Percentiles rank a stretch among this genome's conserved stretches.
phyloP scores from a whole-genome alignment of 2,113 vertebrate genomes.

The Catharus bicknelli region DNA sequence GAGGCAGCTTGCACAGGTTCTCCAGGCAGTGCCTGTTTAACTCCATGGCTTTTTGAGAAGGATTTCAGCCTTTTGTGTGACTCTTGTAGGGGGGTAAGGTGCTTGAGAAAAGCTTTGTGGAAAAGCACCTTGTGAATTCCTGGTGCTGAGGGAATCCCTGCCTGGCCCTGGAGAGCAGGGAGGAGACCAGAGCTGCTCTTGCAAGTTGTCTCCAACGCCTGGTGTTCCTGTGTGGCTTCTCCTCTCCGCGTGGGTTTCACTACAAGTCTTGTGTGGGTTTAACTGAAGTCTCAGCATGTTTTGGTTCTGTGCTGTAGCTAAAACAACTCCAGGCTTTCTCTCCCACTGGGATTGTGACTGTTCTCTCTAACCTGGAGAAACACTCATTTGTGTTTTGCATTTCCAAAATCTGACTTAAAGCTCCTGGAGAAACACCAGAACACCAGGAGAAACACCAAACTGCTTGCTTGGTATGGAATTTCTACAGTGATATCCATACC shows the following conservation, averaged over 20 bases:
- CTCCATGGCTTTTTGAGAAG: rapidly evolving
- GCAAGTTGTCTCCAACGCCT: not conserved
- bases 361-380: not conserved
- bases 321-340: not conserved
- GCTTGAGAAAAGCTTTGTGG: not conserved
- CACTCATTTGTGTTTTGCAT: rapidly evolving
- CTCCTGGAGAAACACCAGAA: not conserved
- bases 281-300: not conserved
- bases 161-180: not conserved
- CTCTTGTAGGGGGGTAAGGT: rapidly evolving
- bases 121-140: not conserved
- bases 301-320: not conserved
- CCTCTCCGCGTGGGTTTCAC: not conserved
- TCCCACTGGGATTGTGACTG: not conserved
- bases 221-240: not conserved
- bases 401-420: not conserved
- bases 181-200: not conserved
- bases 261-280: conserved; percentile 19
- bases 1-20: not conserved
- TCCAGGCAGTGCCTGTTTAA: too few species aligned
- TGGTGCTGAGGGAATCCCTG: not conserved
- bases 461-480: too few species aligned
- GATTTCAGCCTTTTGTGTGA: not conserved
- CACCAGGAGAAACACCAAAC: too few species aligned
- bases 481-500: rapidly evolving